Evolutionary conservation across 1,140 invertebrate genomes (phyloP), one percentile per base, ranked within the genome.

Genomic region (Papilio glaucus): DNA sequence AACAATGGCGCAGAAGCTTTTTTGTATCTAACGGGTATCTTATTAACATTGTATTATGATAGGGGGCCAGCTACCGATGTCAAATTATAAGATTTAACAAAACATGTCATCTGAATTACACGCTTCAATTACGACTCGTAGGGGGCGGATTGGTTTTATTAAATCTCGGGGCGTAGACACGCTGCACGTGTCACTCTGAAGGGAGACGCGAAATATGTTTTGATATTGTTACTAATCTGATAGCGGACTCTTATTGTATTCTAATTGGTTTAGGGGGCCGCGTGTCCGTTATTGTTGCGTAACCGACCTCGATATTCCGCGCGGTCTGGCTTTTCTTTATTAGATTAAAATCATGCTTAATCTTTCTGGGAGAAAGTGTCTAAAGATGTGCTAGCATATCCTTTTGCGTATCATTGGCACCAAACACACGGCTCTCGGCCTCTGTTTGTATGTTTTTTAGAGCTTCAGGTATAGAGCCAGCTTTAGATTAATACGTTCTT

Each of bases 41-140:
- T 24, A 57, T 26, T 24, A 57, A 57, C 21, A 57, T 57, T 57
- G 49, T 24, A 57, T 77, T 41, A 41, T 26, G 76, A 73, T 42
- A 53, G 75, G 65, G 72, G 77, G 63, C 26, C 71, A 53, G 62
- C 80, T 76, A 85, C 79, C 84, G 77, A 77, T 83, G 87, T 90
- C 89, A 89, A 88, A 91, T 89, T 88, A 90, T 83, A 75, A 83
- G 86, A 89, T 85, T 90, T 87, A 87, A 82, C 81, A 87, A 89
- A 90, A 90, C 86, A 91, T 89, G 89, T 91, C 88, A 85, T 80
- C 82, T 76, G 82, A 81, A 91, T 91, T 89, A 91, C 82, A 87
- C 89, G 89, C 83, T 87, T 86, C 87, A 90, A 89, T 91, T 89
- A 91, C 79, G 71, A 57, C 74, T 10, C 37, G 15, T 49, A 21